Evolutionary conservation across 2,797 vertebrate species (phyloP), one percentile per base, ranked within the genome.

Genomic region (Tolypeutes matacus): DNA sequence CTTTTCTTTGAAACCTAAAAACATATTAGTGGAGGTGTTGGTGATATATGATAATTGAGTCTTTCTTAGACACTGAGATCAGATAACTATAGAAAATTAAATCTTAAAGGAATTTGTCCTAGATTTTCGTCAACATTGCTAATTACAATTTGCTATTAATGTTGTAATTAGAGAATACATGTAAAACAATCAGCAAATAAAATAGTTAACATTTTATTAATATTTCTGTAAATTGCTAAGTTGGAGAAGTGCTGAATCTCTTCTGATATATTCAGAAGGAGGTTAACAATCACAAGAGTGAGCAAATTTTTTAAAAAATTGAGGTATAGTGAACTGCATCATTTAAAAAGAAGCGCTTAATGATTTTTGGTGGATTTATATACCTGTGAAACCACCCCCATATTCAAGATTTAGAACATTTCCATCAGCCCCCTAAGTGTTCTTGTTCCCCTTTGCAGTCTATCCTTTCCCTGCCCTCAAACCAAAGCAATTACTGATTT

Each of bases 261-360:
- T 86, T 70, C 4, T 65, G 64, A n/a, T 51, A 29, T 60, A 4
- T 60, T 86, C 77, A 93, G 42, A 83, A 93, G 76, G 53, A 11
- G 23, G 49, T 87, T 81, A 85, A 78, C 42, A 90, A 65, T 69
- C 81, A 13, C 73, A 34, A 84, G 23, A 69, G 42, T 27, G 46
- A 80, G 58, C n/a, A 36, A 69, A 31, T 72, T 93, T 80, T 67
- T 58, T 64, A 69, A 15, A 69, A 15, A 88, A 49, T 70, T 87
- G 64, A 92, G 20, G 70, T 84, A 15, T 10, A 81, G 0, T 88
- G 87, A 95, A 81, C 14, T 58, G 12, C 9, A 34, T 80, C 8
- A 62, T 67, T 82, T 70, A 96, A 81, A 90, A 76, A 36, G 69
- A 95, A 60, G 14, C 60, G n/a, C 36, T 84, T 93, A 53, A n/a